Conservation (phyloP, 2,797 vertebrate genomes). For the Phylloscopus collybita region DNA sequence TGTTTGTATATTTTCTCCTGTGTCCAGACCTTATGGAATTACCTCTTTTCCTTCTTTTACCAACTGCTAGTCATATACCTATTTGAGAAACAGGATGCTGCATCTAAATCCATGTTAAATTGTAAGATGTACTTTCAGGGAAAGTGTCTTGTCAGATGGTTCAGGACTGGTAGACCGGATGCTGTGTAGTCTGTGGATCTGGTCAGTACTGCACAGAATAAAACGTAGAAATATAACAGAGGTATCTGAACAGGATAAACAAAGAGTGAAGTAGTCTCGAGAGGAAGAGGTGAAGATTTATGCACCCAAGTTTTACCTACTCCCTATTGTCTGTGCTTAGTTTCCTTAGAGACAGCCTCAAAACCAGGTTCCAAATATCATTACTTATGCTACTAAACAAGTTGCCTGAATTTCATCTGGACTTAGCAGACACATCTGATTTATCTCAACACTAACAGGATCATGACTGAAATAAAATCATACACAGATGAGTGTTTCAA, state of each 20-base stretch:
- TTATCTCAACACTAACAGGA: background rate
- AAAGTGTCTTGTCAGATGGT: background rate
- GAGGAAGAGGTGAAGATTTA: background rate
- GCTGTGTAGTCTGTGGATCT: background rate
- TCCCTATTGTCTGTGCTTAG: background rate
- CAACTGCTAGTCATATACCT: background rate
- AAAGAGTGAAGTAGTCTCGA: background rate
- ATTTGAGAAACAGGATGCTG: background rate
- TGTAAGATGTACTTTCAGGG: background rate
- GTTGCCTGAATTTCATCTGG: background rate
- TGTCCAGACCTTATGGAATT: background rate
- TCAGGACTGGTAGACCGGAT: background rate
- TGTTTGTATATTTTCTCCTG: background rate
- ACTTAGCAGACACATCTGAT: background rate
- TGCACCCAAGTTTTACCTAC: background rate
- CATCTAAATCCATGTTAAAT: background rate
- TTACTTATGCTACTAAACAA: background rate
- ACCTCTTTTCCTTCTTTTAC: background rate
- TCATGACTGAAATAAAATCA: conserved; percentile 27
- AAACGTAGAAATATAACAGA: background rate
- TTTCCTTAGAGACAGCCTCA: background rate
- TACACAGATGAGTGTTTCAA: background rate
- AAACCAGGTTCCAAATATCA: background rate
- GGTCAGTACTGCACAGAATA: background rate
- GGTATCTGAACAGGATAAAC: background rate